Base-by-base conservation (phyloP, 64 coral and sea anemone species). In the Catalaphyllia jardinei region DNA sequence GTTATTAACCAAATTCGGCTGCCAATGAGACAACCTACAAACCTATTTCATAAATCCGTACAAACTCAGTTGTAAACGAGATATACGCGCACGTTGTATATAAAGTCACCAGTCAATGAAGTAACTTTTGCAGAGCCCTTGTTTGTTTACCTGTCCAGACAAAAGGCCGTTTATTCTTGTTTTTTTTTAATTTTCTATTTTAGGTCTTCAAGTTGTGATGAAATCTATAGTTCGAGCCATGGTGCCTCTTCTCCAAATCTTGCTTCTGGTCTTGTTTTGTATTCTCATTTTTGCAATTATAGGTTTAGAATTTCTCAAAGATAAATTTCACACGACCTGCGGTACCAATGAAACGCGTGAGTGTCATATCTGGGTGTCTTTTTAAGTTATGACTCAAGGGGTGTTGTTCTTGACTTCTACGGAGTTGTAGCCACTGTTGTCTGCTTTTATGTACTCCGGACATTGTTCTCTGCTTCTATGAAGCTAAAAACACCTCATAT, bases 181-280 rank as follows among this genome's bases (percentile, higher is more conserved):
- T 80, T 67, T 72, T 24, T 89, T 46, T 46, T 65, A 52, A 86
- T 59, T 69, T 90, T 38, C 51, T 84, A 49, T 72, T 79, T 3
- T 42, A 99, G 97, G 97, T 95, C 91, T 99, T 76, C 97, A 99
- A 89, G 97, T 99, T 46, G 97, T 99, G 30, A 99, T 99, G 97
- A 99, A 99, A 82, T 99, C 97, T 49, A 99, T 99, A 64, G 95
- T 99, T 91, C 95, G 97, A 62, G 97, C 97, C 33, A 99, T 99
- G 91, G 71, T 95, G 73, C 97, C 97, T 60, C 72, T 99, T 25
- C 86, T 99, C 38, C 97, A 99, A 89, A 99, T 99, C 62, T 93
- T 90, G 73, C 92, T 99, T 80, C 88, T 99, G 77, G 97, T 99
- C 75, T 89, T 94, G 77, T 99, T 99, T 95, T 94, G 95, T 91